phyloP scores from a whole-genome alignment of 2,113 vertebrate genomes.

The Zapornia atra region DNA sequence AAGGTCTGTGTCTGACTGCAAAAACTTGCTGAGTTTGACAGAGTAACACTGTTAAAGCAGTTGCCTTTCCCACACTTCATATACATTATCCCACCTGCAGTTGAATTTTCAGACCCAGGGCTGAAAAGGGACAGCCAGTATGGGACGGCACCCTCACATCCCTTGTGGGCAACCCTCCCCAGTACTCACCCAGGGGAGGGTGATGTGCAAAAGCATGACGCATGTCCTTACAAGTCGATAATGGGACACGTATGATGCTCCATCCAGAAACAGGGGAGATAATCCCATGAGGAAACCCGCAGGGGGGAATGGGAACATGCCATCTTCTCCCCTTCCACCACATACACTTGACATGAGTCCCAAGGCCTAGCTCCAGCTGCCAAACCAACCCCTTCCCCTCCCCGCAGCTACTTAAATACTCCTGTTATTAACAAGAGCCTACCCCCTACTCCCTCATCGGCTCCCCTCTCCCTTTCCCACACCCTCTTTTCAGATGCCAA shows the following conservation, averaged over 20 bases:
- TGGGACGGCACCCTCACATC: background rate
- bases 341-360: background rate
- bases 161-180: background rate
- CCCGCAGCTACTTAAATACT: slow-evolving; percentile 21
- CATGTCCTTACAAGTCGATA: background rate
- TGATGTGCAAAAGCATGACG: background rate
- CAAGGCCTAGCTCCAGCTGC: background rate
- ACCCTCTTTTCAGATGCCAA: slow-evolving; percentile 44
- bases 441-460: background rate
- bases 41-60: background rate
- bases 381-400: slow-evolving; percentile 9
- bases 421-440: slow-evolving; percentile 2
- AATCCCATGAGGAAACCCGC: background rate
- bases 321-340: background rate
- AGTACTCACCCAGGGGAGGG: background rate
- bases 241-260: background rate
- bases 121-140: background rate
- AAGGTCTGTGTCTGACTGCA: background rate
- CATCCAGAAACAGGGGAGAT: background rate
- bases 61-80: background rate
- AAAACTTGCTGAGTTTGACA: background rate
- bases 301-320: background rate
- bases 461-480: slow-evolving; percentile 37
- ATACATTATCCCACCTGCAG: background rate
- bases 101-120: background rate